phyloP scores from a whole-genome alignment of 2,888 invertebrate genomes.

The Volucella inflata region DNA sequence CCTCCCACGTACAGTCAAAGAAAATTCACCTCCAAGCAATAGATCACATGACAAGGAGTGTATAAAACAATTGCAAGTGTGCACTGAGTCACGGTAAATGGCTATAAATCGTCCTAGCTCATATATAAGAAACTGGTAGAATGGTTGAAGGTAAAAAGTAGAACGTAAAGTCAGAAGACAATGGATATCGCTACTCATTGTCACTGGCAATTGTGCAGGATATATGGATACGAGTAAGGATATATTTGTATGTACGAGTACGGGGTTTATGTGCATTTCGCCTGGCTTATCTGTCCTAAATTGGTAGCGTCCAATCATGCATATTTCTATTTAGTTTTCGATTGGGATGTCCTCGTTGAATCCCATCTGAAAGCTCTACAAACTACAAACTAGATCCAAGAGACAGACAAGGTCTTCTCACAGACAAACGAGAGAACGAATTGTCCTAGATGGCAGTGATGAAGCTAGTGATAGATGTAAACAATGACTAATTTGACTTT shows the following conservation, averaged over 20 bases:
- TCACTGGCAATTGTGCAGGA: constrained; percentile 62
- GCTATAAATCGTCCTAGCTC: constrained; percentile 71
- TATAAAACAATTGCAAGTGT: constrained; percentile 73
- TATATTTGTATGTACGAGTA: neutral
- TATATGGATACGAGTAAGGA: constrained; percentile 14
- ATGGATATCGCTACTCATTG: constrained; percentile 70
- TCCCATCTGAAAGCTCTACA: neutral
- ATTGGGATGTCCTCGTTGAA: constrained; percentile 36
- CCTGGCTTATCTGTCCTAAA: constrained; percentile 30
- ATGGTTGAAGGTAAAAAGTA: neutral
- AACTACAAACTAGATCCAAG: neutral
- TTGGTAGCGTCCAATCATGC: constrained; percentile 53
- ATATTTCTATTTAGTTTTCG: constrained; percentile 41
- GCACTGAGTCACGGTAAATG: constrained; percentile 70
- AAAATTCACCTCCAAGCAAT: constrained; percentile 53
- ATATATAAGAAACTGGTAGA: constrained; percentile 65
- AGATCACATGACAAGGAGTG: constrained; percentile 62
- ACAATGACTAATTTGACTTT: constrained; percentile 58
- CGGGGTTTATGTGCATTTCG: neutral
- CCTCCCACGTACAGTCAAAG: constrained; percentile 54
- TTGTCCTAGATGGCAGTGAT: too few relatives aligned
- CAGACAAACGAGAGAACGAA: neutral
- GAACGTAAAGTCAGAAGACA: constrained; percentile 33
- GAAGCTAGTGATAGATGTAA: constrained; percentile 11
- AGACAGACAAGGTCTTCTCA: neutral